A percentile compares a stretch with the other conserved stretches of the same genome.
Conservation (phyloP, 2,797 vertebrate species). For the Denticeps clupeoides region DNA sequence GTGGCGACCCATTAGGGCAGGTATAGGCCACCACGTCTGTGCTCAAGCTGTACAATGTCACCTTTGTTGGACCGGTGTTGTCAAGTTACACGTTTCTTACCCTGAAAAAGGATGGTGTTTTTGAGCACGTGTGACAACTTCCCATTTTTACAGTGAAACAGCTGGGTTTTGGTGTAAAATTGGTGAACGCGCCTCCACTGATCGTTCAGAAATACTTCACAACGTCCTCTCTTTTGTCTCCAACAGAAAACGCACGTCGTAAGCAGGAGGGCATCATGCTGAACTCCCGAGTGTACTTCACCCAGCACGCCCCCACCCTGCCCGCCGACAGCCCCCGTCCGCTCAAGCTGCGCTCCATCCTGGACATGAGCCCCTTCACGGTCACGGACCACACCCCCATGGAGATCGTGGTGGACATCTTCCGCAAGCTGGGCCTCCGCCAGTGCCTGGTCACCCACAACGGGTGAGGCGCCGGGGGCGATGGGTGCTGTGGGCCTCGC, state of each 20-base stretch:
- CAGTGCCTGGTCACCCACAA: slow-evolving; percentile 99
- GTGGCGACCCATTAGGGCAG: no score
- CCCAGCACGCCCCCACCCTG: slow-evolving; percentile 89
- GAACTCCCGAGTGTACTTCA: slow-evolving; percentile 92
- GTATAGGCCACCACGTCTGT: no score
- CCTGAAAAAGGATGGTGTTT: no score
- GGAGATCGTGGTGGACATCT: slow-evolving; percentile 99
- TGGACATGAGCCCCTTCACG: slow-evolving; percentile 98
- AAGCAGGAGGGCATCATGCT: slow-evolving; percentile 93
- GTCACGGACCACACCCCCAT: slow-evolving; percentile 98
- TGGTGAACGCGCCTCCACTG: no score
- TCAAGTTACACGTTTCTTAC: no score
- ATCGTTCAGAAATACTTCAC: no score
- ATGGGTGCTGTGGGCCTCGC: neutral
- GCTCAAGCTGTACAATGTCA: no score
- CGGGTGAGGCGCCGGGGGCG: slow-evolving; percentile 64
- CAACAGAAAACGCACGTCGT: slow-evolving; percentile 84
- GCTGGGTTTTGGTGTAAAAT: no score
- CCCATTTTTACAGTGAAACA: no score
- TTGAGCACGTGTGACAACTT: no score
- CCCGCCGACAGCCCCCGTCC: slow-evolving; percentile 94
- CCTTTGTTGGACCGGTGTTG: no score
- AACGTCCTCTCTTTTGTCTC: no score
- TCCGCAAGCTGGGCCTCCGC: slow-evolving; percentile 92
- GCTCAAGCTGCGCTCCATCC: slow-evolving; percentile 89